phyloP scores from a whole-genome alignment of 2,888 invertebrate genomes.

The Omphaloscelis lunosa region DNA sequence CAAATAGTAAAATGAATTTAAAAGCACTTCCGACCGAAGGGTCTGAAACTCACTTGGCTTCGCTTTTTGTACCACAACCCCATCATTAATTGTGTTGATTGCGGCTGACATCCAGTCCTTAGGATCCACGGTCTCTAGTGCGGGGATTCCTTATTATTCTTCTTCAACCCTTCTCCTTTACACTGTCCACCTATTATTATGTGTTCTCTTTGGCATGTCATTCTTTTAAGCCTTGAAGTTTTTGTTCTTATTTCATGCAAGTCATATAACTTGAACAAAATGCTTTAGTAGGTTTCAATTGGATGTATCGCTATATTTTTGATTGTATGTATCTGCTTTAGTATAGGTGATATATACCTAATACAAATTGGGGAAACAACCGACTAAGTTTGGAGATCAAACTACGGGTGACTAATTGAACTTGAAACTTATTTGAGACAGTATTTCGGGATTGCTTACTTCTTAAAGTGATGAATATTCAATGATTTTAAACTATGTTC shows the following conservation, averaged over 20 bases:
- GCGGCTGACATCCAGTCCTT: neutral
- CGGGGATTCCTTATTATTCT: neutral
- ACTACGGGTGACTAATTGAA: constrained; percentile 7
- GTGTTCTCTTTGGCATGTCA: neutral
- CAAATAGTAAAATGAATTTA: too few species aligned
- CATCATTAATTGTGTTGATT: neutral
- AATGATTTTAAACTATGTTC: constrained; percentile 30
- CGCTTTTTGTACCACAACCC: neutral
- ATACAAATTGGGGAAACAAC: neutral
- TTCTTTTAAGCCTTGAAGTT: neutral
- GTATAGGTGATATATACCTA: neutral
- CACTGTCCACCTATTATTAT: neutral
- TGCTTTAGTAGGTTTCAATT: neutral
- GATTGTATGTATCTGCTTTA: neutral
- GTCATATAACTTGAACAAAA: neutral
- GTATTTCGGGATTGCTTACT: constrained; percentile 36
- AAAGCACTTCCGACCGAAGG: too few species aligned
- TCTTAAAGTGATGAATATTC: constrained; percentile 48
- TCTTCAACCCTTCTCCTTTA: neutral
- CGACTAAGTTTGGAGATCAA: constrained; percentile 2
- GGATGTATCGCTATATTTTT: neutral
- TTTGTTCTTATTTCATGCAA: neutral
- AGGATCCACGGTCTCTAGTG: neutral
- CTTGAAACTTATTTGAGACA: constrained; percentile 8
- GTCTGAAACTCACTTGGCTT: neutral